Evolutionary conservation across 2,113 vertebrate genomes (phyloP).

Genomic region (Nibea coibor): DNA sequence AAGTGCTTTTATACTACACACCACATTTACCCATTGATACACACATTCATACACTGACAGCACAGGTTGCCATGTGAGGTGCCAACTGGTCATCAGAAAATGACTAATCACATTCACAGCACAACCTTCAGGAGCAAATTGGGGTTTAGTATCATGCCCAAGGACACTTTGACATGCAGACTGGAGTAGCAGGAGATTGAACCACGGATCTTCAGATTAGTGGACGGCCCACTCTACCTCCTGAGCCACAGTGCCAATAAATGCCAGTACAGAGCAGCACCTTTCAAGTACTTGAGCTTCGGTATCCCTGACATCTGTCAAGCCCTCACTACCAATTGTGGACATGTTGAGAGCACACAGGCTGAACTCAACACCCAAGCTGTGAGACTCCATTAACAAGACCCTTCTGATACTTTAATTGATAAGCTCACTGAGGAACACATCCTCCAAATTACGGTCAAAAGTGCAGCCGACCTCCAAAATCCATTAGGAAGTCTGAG

Average conservation of each 20-base stretch:
- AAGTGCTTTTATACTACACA: too few species aligned
- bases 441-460: conserved; percentile 1
- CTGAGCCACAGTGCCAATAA: neutral
- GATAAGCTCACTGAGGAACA: conserved; percentile 1
- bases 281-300: neutral
- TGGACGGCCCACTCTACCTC: too few species aligned
- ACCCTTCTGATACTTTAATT: conserved; percentile 22
- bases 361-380: neutral
- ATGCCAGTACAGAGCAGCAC: neutral
- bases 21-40: too few species aligned
- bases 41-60: too few species aligned
- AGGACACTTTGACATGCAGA: too few species aligned
- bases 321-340: neutral
- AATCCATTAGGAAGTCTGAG: conserved; percentile 4
- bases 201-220: too few species aligned
- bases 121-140: too few species aligned
- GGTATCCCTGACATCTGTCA: conserved; percentile 23
- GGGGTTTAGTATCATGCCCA: too few species aligned
- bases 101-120: too few species aligned
- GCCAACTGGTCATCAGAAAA: too few species aligned
- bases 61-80: too few species aligned
- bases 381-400: conserved; percentile 1
- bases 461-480: neutral
- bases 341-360: conserved; percentile 9
- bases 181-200: too few species aligned